Evolutionary conservation across 2,888 invertebrate genomes (phyloP).

Genomic region (Apodemia mormo): DNA sequence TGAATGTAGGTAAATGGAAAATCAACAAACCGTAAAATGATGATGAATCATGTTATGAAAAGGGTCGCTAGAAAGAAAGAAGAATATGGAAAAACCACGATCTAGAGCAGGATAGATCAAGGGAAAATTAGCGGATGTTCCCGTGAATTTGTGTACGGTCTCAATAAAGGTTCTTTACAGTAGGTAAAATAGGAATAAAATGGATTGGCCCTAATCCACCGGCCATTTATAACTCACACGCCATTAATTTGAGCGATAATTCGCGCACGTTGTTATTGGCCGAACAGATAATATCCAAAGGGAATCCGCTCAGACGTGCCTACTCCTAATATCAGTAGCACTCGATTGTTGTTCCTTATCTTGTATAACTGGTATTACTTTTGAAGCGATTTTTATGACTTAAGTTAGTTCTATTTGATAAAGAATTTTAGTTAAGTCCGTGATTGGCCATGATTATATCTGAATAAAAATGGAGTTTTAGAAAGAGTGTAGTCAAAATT

Average conservation of each 20-base stretch:
- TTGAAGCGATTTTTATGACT: conserved; percentile 37
- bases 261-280: conserved; percentile 71
- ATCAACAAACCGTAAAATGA: conserved; percentile 80
- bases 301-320: conserved; percentile 31
- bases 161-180: conserved; percentile 80
- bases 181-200: conserved; percentile 81
- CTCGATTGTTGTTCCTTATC: conserved; percentile 38
- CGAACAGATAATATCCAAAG: conserved; percentile 42
- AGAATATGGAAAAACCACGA: conserved; percentile 39
- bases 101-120: conserved; percentile 54
- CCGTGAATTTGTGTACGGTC: conserved; percentile 80
- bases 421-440: background rate
- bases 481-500: too few relatives aligned
- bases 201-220: conserved; percentile 75
- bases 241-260: conserved; percentile 81
- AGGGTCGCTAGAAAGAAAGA: conserved; percentile 65
- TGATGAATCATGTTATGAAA: conserved; percentile 76
- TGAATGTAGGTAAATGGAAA: conserved; percentile 63
- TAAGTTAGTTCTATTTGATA: background rate
- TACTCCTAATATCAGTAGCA: conserved; percentile 32
- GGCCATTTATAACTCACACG: conserved; percentile 81
- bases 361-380: conserved; percentile 29
- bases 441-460: background rate
- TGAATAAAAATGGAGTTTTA: background rate
- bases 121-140: conserved; percentile 76